Base-by-base conservation (phyloP, 2,113 vertebrate genomes). In the Labeo rohita region DNA sequence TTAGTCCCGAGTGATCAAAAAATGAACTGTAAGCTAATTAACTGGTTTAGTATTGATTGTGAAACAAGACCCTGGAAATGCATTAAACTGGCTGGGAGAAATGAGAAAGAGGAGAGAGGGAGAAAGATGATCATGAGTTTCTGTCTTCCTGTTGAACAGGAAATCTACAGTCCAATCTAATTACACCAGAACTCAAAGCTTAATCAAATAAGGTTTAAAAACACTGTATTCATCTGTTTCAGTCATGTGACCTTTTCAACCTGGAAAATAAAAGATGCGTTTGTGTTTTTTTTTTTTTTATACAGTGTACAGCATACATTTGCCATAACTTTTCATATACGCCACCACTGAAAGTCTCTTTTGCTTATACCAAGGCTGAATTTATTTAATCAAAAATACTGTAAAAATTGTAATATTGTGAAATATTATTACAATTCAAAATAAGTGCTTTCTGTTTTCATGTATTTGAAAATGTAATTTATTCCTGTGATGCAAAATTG, bases 31-130 rank as follows among this genome's bases (percentile, higher is more conserved):
- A 28, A 70, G 72, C 34, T 28, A 54, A 23, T 70, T 82, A 87
- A 89, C 78, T 77, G 36, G 85, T 87, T 85, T 77, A 87, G 80
- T 87, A 88, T 87, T 87, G 87, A 87, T 88, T 85, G 68, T 84
- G 85, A 61, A 89, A 82, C 45, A 88, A 79, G 66, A 21, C 56
- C 65, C 83, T 49, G 50, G 50, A 77, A 77, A 13, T 59, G 78
- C 45, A 87, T 39, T 76, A 78, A 78, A 80, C 10, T 59, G 72
- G 68, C 73, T 23, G 8, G 78, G 78, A 65, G 78, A 68, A 66
- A 66, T 81, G 9, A 63, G 8, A 9, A 7, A 49, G 45, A 47
- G 10, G 61, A 52, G 16, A 79, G 18, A 39, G 59, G 10, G 61
- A 66, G 61, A 66, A 10, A 82, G 47, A 82, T 16, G 47, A 82